These are phyloP conservation scores for Andrena dorsata DNA, from an alignment of 2,888 invertebrate species.

Conservation along the genomic window DNA sequence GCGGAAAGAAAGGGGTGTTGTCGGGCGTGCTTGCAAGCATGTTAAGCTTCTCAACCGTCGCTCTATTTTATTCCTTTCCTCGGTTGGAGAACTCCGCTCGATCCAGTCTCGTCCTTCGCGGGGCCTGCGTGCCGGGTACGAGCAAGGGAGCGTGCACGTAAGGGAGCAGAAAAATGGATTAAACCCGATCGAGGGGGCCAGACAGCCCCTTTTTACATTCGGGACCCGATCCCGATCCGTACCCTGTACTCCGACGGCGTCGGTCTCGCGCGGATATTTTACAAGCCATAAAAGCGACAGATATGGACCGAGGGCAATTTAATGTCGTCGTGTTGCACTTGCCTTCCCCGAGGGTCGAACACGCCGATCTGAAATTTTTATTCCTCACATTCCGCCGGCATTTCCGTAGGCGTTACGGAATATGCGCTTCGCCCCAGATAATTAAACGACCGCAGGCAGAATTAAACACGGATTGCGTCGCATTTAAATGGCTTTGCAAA, in stretches of 20 bases:
- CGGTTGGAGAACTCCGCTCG: constrained; percentile 49
- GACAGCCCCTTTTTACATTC: constrained; percentile 43
- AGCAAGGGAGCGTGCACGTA: constrained; percentile 17
- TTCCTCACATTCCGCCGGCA: background rate
- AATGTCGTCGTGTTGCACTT: constrained; percentile 55
- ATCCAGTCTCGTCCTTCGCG: constrained; percentile 66
- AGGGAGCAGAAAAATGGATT: constrained; percentile 57
- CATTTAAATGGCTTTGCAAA: constrained; percentile 15
- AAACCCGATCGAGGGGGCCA: constrained; percentile 47
- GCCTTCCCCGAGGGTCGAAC: constrained; percentile 15
- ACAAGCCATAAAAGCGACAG: constrained; percentile 66
- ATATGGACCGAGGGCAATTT: constrained; percentile 54
- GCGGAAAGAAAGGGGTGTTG: constrained; percentile 38
- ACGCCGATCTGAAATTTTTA: background rate
- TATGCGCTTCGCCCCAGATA: background rate
- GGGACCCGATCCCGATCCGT: constrained; percentile 44
- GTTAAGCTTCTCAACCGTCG: constrained; percentile 75
- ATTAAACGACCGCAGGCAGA: background rate
- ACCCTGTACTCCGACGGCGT: constrained; percentile 7
- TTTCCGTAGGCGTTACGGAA: constrained; percentile 15
- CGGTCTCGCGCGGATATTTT: constrained; percentile 52
- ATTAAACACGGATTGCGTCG: constrained; percentile 12
- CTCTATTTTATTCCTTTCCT: constrained; percentile 73
- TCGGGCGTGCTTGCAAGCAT: constrained; percentile 66
- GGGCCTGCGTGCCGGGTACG: constrained; percentile 11